Conservation (phyloP, 92 coral and sea anemone species). For the Zoanthus gigantus region DNA sequence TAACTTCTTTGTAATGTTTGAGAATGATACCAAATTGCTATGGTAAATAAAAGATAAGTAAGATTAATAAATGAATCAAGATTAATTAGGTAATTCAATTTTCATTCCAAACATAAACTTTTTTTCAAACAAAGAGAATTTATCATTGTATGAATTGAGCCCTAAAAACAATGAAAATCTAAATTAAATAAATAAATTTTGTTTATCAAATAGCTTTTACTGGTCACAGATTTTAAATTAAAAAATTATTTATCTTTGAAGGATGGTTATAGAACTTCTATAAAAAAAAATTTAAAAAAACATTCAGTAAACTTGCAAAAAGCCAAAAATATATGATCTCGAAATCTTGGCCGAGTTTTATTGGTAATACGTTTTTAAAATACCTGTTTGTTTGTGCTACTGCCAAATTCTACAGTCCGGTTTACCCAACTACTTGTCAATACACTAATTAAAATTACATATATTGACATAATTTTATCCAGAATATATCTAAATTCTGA, state of each 20-base stretch:
- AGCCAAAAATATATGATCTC: not conserved
- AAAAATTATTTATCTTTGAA: not conserved
- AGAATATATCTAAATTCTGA: conserved; percentile 5
- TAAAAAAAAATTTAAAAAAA: not conserved
- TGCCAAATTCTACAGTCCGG: not conserved
- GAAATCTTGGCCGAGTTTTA: not conserved
- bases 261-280: not conserved
- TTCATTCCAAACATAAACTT: conserved; percentile 2
- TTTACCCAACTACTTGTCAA: conserved; percentile 3
- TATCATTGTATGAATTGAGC: not conserved
- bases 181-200: not conserved
- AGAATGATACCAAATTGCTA: not conserved
- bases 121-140: not conserved
- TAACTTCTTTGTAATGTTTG: not conserved
- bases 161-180: not conserved
- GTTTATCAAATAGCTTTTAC: not conserved
- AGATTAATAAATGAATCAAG: not conserved
- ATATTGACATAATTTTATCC: not conserved
- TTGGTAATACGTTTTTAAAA: not conserved
- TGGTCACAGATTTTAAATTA: not conserved
- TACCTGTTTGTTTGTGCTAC: conserved; percentile 37
- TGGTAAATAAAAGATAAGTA: not conserved
- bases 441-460: conserved; percentile 41
- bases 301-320: not conserved
- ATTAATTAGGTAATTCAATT: not conserved